Percentiles rank a stretch among this genome's conserved stretches.
phyloP scores from a whole-genome alignment of 2,113 vertebrate genomes.

The Sceloporus undulatus region DNA sequence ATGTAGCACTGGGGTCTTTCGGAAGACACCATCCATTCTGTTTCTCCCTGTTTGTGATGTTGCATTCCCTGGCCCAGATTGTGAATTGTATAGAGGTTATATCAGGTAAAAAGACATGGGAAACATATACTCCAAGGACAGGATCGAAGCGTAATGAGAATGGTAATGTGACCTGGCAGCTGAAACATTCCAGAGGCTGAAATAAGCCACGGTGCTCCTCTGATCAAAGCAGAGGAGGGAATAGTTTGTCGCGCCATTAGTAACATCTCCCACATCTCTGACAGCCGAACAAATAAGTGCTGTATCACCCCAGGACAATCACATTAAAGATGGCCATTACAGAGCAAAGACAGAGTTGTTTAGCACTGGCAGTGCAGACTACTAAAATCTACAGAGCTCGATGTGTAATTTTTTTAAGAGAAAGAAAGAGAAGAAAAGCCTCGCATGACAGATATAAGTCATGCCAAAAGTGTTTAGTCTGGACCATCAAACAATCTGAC shows the following conservation, averaged over 20 bases:
- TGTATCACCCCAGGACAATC: conserved; percentile 67
- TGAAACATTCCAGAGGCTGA: conserved; percentile 53
- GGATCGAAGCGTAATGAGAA: conserved; percentile 51
- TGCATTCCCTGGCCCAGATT: background rate
- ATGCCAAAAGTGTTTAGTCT: conserved; percentile 59
- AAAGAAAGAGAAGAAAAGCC: conserved; percentile 28
- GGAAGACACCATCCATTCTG: background rate
- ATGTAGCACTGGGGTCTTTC: background rate
- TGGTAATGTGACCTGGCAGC: conserved; percentile 59
- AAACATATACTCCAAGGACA: conserved; percentile 6
- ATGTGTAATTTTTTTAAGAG: conserved; percentile 8
- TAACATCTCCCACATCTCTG: conserved; percentile 66
- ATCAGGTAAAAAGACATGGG: conserved; percentile 26
- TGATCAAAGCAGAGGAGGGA: conserved; percentile 73
- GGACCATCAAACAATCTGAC: conserved; percentile 61
- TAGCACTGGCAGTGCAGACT: conserved; percentile 42
- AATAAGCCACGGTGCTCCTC: conserved; percentile 59
- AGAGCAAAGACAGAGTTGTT: conserved; percentile 52
- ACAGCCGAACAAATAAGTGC: conserved; percentile 59
- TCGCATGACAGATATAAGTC: conserved; percentile 74
- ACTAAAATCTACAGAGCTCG: conserved; percentile 57
- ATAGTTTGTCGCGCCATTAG: conserved; percentile 66
- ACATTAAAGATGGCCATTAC: conserved; percentile 71
- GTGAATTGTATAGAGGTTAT: background rate
- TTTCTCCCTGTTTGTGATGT: background rate